Evolutionary conservation across 2,113 vertebrate genomes (phyloP).

Genomic region (Oncorhynchus gorbuscha): DNA sequence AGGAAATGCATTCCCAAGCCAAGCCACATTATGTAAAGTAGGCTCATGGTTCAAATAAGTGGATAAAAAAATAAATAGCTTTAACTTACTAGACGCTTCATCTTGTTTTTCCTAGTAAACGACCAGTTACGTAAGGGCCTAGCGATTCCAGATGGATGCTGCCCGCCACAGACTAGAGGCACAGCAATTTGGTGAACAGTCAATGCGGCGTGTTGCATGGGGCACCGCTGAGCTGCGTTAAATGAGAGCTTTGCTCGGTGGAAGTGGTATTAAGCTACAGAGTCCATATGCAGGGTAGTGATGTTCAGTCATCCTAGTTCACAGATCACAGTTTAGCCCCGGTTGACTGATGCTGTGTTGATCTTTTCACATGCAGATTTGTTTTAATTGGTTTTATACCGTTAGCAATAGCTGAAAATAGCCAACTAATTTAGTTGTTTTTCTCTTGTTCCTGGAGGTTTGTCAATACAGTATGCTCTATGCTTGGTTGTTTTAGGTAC

Average conservation of each 20-base stretch:
- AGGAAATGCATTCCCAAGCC: background rate
- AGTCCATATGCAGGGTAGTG: no score
- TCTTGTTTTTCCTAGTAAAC: conserved; percentile 39
- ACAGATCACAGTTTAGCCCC: no score
- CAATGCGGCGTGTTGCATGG: background rate
- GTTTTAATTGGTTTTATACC: no score
- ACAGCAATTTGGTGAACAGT: conserved; percentile 28
- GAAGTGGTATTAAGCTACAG: background rate
- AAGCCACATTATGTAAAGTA: conserved; percentile 7
- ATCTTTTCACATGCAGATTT: no score
- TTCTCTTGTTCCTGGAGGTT: no score
- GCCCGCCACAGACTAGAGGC: conserved; percentile 1
- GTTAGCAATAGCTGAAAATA: no score
- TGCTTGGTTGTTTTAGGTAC: no score
- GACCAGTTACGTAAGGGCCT: conserved; percentile 38
- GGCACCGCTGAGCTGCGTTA: background rate
- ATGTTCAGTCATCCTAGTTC: no score
- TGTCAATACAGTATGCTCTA: no score
- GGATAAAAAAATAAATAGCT: conserved; percentile 20
- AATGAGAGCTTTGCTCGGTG: background rate
- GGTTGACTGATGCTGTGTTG: no score
- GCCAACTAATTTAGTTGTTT: no score
- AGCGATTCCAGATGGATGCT: conserved; percentile 48
- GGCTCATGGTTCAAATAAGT: conserved; percentile 11
- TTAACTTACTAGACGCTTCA: conserved; percentile 35